Conservation (phyloP, 2,888 invertebrate species). For the Spodoptera littoralis region DNA sequence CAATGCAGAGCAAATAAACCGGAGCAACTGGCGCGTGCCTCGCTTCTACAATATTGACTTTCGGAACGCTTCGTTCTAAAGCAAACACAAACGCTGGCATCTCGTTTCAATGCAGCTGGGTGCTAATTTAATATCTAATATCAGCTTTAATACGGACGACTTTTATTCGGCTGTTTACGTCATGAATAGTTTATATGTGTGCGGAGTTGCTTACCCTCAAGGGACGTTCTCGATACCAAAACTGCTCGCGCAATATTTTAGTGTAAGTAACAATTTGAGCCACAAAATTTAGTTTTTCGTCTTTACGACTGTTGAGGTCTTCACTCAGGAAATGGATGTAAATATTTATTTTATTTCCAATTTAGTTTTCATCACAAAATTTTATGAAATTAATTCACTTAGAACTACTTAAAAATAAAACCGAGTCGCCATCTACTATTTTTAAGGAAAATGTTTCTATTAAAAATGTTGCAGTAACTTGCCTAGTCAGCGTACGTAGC, state of each 20-base stretch:
- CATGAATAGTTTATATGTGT: slow-evolving; percentile 57
- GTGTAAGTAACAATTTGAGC: slow-evolving; percentile 49
- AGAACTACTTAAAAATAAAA: too few relatives aligned
- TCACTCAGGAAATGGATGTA: slow-evolving; percentile 42
- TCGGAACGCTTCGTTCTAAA: slow-evolving; percentile 63
- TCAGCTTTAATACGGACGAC: slow-evolving; percentile 49
- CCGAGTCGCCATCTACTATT: slow-evolving; percentile 1
- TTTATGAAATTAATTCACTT: neutral
- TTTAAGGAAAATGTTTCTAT: slow-evolving; percentile 13
- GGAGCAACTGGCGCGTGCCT: slow-evolving; percentile 69
- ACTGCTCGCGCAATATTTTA: slow-evolving; percentile 52
- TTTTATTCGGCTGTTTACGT: slow-evolving; percentile 59
- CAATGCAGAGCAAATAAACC: slow-evolving; percentile 81
- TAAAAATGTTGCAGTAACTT: slow-evolving; percentile 10
- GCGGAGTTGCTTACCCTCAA: slow-evolving; percentile 38
- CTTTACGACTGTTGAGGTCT: slow-evolving; percentile 48
- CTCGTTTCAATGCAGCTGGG: slow-evolving; percentile 50
- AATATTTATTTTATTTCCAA: slow-evolving; percentile 43
- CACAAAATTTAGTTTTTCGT: slow-evolving; percentile 47
- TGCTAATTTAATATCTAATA: slow-evolving; percentile 57
- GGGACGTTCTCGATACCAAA: slow-evolving; percentile 41
- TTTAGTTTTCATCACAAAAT: slow-evolving; percentile 39
- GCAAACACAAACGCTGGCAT: slow-evolving; percentile 56
- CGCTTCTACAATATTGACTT: slow-evolving; percentile 74
- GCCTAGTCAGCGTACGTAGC: slow-evolving; percentile 35